These are phyloP conservation scores for Stegana nigrithorax DNA, from an alignment of 2,888 invertebrate species.

Conservation along the genomic window DNA sequence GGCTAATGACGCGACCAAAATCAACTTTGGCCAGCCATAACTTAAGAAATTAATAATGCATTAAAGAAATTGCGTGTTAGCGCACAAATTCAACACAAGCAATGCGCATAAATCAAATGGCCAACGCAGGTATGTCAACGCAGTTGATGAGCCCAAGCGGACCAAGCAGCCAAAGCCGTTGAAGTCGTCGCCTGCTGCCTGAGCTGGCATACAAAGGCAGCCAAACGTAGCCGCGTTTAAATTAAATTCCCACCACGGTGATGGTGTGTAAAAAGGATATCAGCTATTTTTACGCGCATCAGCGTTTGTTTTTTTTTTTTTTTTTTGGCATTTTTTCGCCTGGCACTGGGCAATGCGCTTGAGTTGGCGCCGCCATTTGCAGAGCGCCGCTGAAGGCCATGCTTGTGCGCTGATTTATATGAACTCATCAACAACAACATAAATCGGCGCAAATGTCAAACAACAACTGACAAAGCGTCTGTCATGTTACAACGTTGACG, in stretches of 20 bases:
- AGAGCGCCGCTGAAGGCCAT: too few relatives aligned
- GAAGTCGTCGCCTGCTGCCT: not conserved
- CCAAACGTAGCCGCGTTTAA: not conserved
- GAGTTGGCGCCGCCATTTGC: conserved; percentile 13
- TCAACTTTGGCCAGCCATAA: too few relatives aligned
- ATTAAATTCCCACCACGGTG: conserved; percentile 21
- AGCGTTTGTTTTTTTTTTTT: not conserved
- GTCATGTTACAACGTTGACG: conserved; percentile 25
- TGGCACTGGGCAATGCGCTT: not conserved
- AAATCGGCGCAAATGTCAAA: conserved; percentile 39
- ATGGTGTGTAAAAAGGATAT: conserved; percentile 4
- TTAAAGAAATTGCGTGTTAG: conserved; percentile 14
- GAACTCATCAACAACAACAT: conserved; percentile 34
- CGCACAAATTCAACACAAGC: conserved; percentile 35
- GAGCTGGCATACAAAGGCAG: not conserved
- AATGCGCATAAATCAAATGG: conserved; percentile 34
- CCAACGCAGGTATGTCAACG: conserved; percentile 2
- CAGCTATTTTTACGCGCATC: too few relatives aligned
- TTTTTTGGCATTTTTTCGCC: too few relatives aligned
- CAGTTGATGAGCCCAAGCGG: not conserved
- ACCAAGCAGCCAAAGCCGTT: not conserved
- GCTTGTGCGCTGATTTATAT: conserved; percentile 42
- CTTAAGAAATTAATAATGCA: conserved; percentile 39
- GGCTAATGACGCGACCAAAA: too few relatives aligned
- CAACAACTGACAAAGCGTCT: conserved; percentile 39